Base-by-base conservation (phyloP, 2,888 invertebrate genomes). In the Dicranocentrus wangi region DNA sequence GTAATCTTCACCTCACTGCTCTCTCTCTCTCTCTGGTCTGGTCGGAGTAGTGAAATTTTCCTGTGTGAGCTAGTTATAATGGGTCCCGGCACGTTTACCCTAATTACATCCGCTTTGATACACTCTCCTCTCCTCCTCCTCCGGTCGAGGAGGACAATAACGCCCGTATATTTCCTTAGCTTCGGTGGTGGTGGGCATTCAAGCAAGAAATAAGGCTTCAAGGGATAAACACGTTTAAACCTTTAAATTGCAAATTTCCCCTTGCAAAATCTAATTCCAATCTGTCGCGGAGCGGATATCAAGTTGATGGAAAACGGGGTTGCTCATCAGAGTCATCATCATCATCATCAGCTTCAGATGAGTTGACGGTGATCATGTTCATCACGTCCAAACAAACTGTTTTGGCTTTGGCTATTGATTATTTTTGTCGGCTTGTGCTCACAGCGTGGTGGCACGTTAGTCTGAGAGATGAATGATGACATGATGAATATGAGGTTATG, bases 31-130 rank as follows among this genome's bases (percentile, higher is more conserved):
- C 17, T 19, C 51, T 32, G 32, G 10, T 32, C 32, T 32, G 32
- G 32, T 32, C 10, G 32, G 32, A n/a, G n/a, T n/a, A n/a, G n/a
- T n/a, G n/a, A 32, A 21, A 53, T 7, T 19, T 53, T 53, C 19
- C 53, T 32, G n/a, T n/a, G n/a, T n/a, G n/a, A 47, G 47, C 2
- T 17, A n/a, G n/a, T n/a, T n/a, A n/a, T 55, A 60, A 60, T 60
- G 60, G 27, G 60, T 60, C 60, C 15, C 60, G 27, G 27, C 60
- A 60, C 23, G 60, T 60, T 60, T 60, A 27, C 15, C 71, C 60
- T 71, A 58, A 71, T 58, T 71, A 71, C 23, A 17, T 71, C 43
- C 25, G 71, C 25, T 25, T 60, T 71, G 39, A 32, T 69, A 69
- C 15, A 55, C 19, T 15, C 28, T 32, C 43, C 32, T 19, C n/a